Evolutionary conservation across 2,888 invertebrate genomes (phyloP).

Genomic region (Pristionchus exspectatus): DNA sequence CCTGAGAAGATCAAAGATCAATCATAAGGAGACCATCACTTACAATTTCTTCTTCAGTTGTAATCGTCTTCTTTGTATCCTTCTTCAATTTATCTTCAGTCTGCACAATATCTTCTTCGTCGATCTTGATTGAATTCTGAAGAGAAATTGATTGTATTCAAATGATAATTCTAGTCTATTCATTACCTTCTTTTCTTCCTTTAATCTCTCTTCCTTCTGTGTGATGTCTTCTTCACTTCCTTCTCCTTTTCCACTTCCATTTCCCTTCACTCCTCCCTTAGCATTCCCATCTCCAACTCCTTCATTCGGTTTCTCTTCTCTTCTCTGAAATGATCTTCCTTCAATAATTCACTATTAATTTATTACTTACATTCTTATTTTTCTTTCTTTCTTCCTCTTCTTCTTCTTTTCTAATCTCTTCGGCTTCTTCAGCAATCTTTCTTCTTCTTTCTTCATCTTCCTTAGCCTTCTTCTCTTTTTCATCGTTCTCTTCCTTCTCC

Average conservation of each 20-base stretch:
- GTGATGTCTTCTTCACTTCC: slow-evolving; percentile 28
- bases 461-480: not conserved
- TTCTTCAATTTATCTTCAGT: slow-evolving; percentile 52
- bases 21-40: not conserved
- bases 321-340: not conserved
- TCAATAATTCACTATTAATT: not conserved
- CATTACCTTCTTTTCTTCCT: not conserved
- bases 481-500: slow-evolving; percentile 24
- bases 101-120: slow-evolving; percentile 45
- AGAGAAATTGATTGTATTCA: not conserved
- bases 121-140: slow-evolving; percentile 8
- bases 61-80: not conserved
- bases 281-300: slow-evolving; percentile 14
- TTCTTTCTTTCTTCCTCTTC: slow-evolving; percentile 39
- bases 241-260: slow-evolving; percentile 15
- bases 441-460: slow-evolving; percentile 31
- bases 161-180: not conserved
- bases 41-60: slow-evolving; percentile 41
- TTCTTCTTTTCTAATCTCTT: slow-evolving; percentile 30
- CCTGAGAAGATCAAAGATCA: slow-evolving; percentile 20
- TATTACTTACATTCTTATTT: slow-evolving; percentile 28
- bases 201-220: slow-evolving; percentile 22
- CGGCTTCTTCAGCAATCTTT: slow-evolving; percentile 36
- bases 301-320: slow-evolving; percentile 32
- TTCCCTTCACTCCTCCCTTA: not conserved